Percentiles rank a stretch among this genome's conserved stretches.
Conservation (phyloP, 2,888 invertebrate species). For the Steinernema hermaphroditum region DNA sequence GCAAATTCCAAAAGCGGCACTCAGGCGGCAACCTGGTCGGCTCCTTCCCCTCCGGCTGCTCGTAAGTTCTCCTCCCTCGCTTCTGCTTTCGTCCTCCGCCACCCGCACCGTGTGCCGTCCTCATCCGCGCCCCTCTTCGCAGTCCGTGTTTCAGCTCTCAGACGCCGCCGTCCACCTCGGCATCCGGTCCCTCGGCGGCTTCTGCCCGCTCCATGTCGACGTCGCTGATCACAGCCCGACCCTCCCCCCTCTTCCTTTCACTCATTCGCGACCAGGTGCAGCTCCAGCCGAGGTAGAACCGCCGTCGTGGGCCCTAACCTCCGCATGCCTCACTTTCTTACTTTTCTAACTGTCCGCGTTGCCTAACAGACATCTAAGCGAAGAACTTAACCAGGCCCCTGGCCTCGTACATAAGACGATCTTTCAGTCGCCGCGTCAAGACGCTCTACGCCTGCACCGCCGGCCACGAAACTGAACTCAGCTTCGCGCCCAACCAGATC, state of each 20-base stretch:
- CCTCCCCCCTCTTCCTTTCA: constrained; percentile 17
- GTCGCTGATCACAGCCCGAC: constrained; percentile 15
- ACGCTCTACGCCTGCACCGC: constrained; percentile 94
- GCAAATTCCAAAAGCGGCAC: constrained; percentile 49
- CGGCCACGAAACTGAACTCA: constrained; percentile 86
- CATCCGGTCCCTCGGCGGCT: neutral
- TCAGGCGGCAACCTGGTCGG: constrained; percentile 44
- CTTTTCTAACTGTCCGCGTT: neutral
- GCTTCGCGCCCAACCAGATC: constrained; percentile 97
- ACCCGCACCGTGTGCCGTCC: constrained; percentile 11
- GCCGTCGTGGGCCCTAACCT: neutral
- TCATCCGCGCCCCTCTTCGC: neutral
- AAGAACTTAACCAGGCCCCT: too few relatives aligned
- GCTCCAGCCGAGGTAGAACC: constrained; percentile 19
- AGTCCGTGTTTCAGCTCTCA: neutral
- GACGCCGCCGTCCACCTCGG: neutral
- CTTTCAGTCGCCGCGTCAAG: constrained; percentile 76
- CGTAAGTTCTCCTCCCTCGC: constrained; percentile 27
- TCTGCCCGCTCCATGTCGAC: constrained; percentile 21
- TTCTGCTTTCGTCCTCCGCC: constrained; percentile 11
- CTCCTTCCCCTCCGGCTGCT: constrained; percentile 14
- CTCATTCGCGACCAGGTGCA: constrained; percentile 24
- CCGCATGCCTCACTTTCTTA: constrained; percentile 3
- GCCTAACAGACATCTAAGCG: neutral
- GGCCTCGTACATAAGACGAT: neutral